Evolutionary conservation across 2,888 invertebrate genomes (phyloP).

Genomic region (Charanyca ferruginea): DNA sequence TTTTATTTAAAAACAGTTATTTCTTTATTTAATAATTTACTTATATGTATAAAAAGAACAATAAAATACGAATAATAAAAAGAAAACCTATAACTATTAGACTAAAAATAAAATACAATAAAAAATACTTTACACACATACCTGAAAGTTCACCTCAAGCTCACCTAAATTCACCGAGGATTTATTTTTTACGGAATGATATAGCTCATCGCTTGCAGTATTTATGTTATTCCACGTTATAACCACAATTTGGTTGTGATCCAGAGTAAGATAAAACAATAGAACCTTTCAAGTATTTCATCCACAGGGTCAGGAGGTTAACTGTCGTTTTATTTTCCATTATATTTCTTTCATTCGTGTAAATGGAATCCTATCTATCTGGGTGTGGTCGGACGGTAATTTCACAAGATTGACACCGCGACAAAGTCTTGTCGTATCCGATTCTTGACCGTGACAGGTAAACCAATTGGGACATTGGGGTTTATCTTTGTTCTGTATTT

Average conservation of each 20-base stretch:
- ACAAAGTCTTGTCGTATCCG: constrained; percentile 49
- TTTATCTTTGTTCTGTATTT: constrained; percentile 26
- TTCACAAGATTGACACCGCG: constrained; percentile 56
- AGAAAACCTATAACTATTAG: no score
- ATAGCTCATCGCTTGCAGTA: not conserved
- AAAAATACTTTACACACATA: no score
- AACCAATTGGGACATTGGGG: constrained; percentile 20
- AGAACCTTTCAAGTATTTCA: not conserved
- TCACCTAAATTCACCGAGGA: no score
- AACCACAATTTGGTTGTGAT: not conserved
- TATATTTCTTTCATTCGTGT: constrained; percentile 42
- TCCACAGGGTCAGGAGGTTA: constrained; percentile 10
- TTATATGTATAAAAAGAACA: no score
- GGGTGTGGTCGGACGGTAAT: constrained; percentile 46
- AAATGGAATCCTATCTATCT: constrained; percentile 22
- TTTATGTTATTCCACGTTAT: not conserved
- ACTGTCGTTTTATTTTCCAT: constrained; percentile 43
- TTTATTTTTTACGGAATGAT: no score
- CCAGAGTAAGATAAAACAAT: not conserved
- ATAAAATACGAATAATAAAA: no score
- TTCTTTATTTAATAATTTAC: no score
- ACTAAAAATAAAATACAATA: no score
- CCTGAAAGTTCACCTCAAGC: no score
- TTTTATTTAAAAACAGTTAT: no score
- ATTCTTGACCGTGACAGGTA: constrained; percentile 40